A percentile compares a stretch with the other conserved stretches of the same genome.
phyloP scores from a whole-genome alignment of 2,113 vertebrate species.

The Mus spicilegus region DNA sequence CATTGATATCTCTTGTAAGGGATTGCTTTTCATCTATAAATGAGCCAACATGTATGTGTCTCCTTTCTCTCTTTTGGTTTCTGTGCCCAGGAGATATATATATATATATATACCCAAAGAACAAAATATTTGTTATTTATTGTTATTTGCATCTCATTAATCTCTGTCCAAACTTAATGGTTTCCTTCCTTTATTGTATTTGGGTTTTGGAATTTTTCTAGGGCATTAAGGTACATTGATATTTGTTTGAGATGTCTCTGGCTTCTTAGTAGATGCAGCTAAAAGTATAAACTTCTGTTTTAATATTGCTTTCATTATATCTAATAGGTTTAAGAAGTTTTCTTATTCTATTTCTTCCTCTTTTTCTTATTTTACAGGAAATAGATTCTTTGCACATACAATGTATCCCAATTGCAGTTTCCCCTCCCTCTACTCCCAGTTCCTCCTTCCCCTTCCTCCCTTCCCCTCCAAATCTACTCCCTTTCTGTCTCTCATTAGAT shows the following conservation, averaged over 20 bases:
- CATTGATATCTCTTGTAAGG: background rate
- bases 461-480: background rate
- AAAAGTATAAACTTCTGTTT: background rate
- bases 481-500: background rate
- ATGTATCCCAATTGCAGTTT: background rate
- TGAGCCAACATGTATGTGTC: background rate
- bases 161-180: background rate
- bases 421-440: background rate
- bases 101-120: background rate
- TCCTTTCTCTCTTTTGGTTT: background rate
- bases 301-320: background rate
- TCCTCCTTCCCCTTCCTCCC: background rate
- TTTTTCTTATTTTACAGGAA: background rate
- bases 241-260: background rate
- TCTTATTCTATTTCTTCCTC: background rate
- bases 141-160: background rate
- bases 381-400: background rate
- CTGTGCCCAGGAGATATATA: background rate
- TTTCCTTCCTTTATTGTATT: background rate
- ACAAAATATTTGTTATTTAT: background rate
- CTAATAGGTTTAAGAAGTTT: background rate
- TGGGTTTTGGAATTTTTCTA: background rate
- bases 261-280: background rate
- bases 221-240: background rate
- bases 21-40: background rate